phyloP scores from a whole-genome alignment of 2,113 vertebrate species.

The Lota lota region DNA sequence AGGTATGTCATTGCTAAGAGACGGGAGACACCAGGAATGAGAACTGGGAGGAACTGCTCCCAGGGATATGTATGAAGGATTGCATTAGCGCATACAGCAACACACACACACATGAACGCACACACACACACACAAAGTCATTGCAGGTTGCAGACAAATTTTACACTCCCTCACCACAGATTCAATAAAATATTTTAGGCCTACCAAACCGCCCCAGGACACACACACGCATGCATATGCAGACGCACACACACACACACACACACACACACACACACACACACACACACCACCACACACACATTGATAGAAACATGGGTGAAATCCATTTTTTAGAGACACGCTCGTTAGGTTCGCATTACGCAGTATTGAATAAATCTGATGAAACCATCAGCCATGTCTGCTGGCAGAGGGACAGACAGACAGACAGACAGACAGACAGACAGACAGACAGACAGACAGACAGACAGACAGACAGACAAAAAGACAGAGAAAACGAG shows the following conservation, averaged over 20 bases:
- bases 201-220: slow-evolving; percentile 32
- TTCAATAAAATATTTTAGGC: slow-evolving; percentile 49
- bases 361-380: too few relatives aligned
- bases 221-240: neutral
- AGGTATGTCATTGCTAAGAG: too few relatives aligned
- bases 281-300: slow-evolving; percentile 24
- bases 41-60: too few relatives aligned
- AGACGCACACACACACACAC: slow-evolving; percentile 4
- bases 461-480: too few relatives aligned
- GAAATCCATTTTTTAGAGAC: too few relatives aligned
- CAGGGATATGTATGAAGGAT: too few relatives aligned
- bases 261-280: slow-evolving; percentile 17
- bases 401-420: too few relatives aligned
- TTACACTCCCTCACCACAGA: slow-evolving; percentile 49
- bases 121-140: slow-evolving; percentile 11
- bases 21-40: too few relatives aligned
- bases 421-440: slow-evolving; percentile 10
- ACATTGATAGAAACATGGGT: neutral
- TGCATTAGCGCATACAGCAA: neutral
- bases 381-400: too few relatives aligned
- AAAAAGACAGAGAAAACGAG: too few relatives aligned
- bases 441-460: slow-evolving; percentile 13
- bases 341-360: too few relatives aligned
- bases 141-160: slow-evolving; percentile 39
- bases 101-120: neutral